A percentile compares a stretch with the other conserved stretches of the same genome.
Conservation (phyloP, 1,140 invertebrate genomes). For the Planococcus citri region DNA sequence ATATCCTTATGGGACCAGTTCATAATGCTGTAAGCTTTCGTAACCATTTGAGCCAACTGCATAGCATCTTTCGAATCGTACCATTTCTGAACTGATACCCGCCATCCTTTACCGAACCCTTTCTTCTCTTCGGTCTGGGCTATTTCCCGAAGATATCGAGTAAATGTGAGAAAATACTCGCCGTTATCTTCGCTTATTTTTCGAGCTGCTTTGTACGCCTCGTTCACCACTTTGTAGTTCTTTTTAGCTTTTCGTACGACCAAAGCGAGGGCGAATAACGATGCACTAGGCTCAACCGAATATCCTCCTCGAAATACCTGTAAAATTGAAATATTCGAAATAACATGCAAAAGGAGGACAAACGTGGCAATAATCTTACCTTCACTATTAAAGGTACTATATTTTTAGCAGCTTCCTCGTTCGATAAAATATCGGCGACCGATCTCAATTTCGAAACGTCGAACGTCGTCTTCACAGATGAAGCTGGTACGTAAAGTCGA, state of each 20-base stretch:
- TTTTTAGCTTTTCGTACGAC: constrained; percentile 7
- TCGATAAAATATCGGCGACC: neutral
- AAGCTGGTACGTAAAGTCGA: neutral
- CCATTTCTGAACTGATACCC: constrained; percentile 12
- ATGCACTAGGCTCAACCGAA: neutral
- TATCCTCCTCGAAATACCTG: constrained; percentile 4
- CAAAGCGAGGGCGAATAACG: neutral
- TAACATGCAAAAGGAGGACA: no score
- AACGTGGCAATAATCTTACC: neutral
- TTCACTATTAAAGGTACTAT: neutral
- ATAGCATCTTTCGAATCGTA: neutral
- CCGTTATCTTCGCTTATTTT: constrained; percentile 3
- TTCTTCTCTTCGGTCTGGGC: neutral
- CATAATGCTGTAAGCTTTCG: neutral
- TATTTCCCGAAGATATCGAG: neutral
- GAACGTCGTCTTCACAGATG: neutral
- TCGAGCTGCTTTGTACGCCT: neutral
- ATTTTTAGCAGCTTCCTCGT: neutral
- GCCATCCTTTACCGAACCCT: constrained; percentile 11
- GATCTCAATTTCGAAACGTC: neutral
- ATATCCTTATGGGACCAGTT: neutral
- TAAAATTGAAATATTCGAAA: no score
- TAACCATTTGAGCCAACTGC: neutral
- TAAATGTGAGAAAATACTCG: constrained; percentile 5
- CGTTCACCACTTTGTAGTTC: neutral